Percentiles rank a stretch among this genome's conserved stretches.
These are phyloP conservation scores for Chionoecetes opilio DNA, from an alignment of 1,140 invertebrate genomes.

Conservation along the genomic window DNA sequence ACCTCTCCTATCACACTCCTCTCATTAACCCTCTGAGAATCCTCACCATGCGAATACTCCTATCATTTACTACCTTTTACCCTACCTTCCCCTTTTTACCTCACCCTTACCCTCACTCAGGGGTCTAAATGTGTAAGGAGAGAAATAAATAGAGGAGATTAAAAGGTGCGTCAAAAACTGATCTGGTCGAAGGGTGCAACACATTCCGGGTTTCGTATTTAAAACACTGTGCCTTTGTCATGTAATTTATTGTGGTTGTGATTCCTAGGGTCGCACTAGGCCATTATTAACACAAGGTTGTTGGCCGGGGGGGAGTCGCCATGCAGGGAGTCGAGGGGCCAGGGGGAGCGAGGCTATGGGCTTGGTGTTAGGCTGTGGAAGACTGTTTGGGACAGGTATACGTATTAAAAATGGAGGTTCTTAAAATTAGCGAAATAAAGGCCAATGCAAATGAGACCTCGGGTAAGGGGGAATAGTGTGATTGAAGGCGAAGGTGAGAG, in stretches of 20 bases:
- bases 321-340: neutral
- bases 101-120: neutral
- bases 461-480: constrained; percentile 25
- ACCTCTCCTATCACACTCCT: neutral
- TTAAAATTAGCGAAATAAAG: constrained; percentile 21
- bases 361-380: too few species aligned
- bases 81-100: neutral
- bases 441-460: neutral
- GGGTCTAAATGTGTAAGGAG: neutral
- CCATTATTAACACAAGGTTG: neutral
- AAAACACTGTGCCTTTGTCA: too few species aligned
- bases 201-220: neutral
- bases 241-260: too few species aligned
- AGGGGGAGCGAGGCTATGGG: neutral
- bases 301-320: too few species aligned
- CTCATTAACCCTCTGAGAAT: neutral
- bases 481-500: constrained; percentile 24
- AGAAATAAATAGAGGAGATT: constrained; percentile 5
- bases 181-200: neutral
- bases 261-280: neutral
- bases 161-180: neutral
- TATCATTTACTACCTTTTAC: neutral
- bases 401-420: neutral
- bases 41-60: neutral
- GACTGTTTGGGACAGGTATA: neutral